Conservation (phyloP, 53 echinoderm and acorn worm genomes). For the Hippasteria phrygiana region DNA sequence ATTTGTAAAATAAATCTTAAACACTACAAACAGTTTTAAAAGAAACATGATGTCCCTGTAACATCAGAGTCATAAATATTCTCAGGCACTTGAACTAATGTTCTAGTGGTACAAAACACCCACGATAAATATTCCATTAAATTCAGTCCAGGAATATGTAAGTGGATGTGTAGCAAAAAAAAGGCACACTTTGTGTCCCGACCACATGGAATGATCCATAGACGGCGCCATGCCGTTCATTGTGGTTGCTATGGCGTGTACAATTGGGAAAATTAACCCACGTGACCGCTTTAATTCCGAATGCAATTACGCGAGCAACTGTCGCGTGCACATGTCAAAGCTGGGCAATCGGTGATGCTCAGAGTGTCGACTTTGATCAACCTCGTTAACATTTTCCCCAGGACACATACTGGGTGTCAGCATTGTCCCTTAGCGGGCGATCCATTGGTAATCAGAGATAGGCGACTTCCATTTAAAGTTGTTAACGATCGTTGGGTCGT, state of each 20-base stretch:
- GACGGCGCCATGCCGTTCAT: neutral
- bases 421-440: too few relatives aligned
- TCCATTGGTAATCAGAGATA: neutral
- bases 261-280: slow-evolving; percentile 4
- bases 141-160: too few relatives aligned
- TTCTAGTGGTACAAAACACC: too few relatives aligned
- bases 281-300: neutral
- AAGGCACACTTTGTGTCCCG: too few relatives aligned
- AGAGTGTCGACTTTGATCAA: neutral
- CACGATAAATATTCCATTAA: too few relatives aligned
- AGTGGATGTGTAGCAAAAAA: too few relatives aligned
- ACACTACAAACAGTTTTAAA: too few relatives aligned
- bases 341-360: neutral
- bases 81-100: too few relatives aligned
- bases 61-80: too few relatives aligned
- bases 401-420: neutral
- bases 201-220: neutral
- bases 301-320: neutral
- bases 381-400: neutral
- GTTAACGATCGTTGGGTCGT: neutral
- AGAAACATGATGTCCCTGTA: too few relatives aligned
- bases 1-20: too few relatives aligned
- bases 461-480: neutral
- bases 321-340: neutral
- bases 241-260: neutral